Evolutionary conservation across 2,888 invertebrate species (phyloP).

Genomic region (Leucophenga maculata): DNA sequence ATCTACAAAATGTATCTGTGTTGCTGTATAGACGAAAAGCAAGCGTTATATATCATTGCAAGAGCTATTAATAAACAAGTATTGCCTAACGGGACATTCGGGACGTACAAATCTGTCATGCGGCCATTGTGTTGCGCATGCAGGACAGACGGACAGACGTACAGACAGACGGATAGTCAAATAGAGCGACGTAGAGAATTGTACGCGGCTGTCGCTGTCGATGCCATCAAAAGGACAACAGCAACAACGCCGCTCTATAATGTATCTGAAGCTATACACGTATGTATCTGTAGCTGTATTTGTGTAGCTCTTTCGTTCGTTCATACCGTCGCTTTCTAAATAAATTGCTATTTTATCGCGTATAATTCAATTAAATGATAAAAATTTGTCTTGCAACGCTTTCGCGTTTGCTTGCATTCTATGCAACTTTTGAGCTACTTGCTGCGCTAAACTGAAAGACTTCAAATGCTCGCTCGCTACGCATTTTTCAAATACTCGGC

Average conservation of each 20-base stretch:
- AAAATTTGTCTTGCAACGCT: conserved; percentile 12
- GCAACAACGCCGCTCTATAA: conserved; percentile 31
- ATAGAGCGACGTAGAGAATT: not conserved
- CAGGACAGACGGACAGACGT: not conserved
- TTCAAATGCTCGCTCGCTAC: conserved; percentile 4
- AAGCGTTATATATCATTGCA: conserved; percentile 18
- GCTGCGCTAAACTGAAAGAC: conserved; percentile 19
- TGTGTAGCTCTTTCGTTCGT: conserved; percentile 1
- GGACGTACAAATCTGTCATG: conserved; percentile 46
- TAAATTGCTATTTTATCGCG: conserved; percentile 56
- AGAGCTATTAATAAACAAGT: conserved; percentile 51
- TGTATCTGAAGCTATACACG: too few species aligned
- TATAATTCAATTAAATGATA: conserved; percentile 56
- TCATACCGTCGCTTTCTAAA: conserved; percentile 39
- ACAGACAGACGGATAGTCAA: not conserved
- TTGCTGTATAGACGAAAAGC: not conserved
- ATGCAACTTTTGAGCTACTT: conserved; percentile 39
- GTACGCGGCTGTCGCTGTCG: conserved; percentile 48
- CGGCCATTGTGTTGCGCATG: not conserved
- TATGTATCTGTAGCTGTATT: conserved; percentile 4
- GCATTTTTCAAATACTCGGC: conserved; percentile 22
- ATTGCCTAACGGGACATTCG: conserved; percentile 53
- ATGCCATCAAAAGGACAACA: conserved; percentile 43
- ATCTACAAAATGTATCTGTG: conserved; percentile 30
- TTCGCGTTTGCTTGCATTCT: conserved; percentile 19